phyloP scores from a whole-genome alignment of 2,113 vertebrate genomes.

The Nipponia nippon region DNA sequence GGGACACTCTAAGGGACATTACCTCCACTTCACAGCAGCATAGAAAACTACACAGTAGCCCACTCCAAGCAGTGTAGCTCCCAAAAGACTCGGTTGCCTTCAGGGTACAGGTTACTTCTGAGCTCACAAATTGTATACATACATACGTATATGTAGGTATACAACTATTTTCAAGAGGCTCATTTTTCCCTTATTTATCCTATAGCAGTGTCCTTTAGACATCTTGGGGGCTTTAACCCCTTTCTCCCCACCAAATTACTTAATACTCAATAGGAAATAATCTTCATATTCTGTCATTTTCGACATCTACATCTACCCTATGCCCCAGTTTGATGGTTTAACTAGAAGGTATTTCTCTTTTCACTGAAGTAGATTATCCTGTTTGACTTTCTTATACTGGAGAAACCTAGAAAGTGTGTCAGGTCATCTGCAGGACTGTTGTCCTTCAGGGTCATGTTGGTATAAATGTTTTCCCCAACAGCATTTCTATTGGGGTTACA shows the following conservation, averaged over 20 bases:
- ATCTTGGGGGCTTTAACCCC: neutral
- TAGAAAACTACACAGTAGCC: rapidly evolving
- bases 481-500: neutral
- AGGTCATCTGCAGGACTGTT: neutral
- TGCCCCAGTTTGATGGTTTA: neutral
- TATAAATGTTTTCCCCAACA: neutral
- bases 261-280: neutral
- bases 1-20: neutral
- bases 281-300: neutral
- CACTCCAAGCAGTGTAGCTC: neutral
- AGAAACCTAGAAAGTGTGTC: neutral
- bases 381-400: neutral
- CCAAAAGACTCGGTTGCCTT: neutral
- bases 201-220: neutral
- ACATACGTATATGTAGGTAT: neutral
- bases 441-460: neutral
- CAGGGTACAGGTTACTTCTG: neutral
- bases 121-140: neutral
- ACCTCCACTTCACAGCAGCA: neutral
- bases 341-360: neutral
- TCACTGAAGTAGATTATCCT: neutral
- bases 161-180: neutral
- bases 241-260: neutral
- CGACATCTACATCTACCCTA: neutral
- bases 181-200: neutral